These are phyloP conservation scores for Poecile atricapillus DNA, from an alignment of 2,113 vertebrate species.

Conservation along the genomic window DNA sequence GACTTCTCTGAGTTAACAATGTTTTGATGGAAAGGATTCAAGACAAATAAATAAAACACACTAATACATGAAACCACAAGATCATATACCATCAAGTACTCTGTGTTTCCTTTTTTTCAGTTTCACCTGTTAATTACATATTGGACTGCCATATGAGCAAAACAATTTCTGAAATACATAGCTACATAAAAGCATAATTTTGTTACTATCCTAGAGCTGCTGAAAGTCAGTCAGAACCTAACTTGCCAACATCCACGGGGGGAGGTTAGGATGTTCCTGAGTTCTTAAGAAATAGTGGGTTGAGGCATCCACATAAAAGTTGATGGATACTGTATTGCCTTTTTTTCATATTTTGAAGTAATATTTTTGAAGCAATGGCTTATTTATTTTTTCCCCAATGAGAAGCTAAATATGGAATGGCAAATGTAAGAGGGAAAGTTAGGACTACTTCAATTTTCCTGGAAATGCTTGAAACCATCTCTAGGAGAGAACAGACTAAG, in stretches of 20 bases:
- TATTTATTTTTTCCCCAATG: not conserved
- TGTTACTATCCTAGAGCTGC: not conserved
- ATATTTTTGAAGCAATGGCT: not conserved
- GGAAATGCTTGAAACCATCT: not conserved
- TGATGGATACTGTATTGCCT: not conserved
- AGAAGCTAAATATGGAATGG: not conserved
- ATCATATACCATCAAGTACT: accelerated
- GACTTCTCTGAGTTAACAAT: not conserved
- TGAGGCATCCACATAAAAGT: not conserved
- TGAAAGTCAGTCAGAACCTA: not conserved
- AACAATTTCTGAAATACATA: not conserved
- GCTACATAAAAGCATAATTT: not conserved
- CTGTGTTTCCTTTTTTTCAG: not conserved
- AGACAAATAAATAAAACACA: not conserved
- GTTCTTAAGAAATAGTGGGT: not conserved
- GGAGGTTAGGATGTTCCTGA: not conserved
- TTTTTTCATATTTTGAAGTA: not conserved
- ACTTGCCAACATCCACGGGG: not conserved
- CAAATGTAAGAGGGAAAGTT: not conserved
- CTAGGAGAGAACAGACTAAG: not conserved
- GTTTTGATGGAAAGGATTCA: not conserved
- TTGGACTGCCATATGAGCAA: not conserved
- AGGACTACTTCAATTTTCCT: not conserved
- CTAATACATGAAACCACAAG: not conserved
- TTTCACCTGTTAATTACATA: not conserved